Evolutionary conservation across 1,140 invertebrate species (phyloP), one percentile per base, ranked within the genome.

Genomic region (Anastatus disparis): DNA sequence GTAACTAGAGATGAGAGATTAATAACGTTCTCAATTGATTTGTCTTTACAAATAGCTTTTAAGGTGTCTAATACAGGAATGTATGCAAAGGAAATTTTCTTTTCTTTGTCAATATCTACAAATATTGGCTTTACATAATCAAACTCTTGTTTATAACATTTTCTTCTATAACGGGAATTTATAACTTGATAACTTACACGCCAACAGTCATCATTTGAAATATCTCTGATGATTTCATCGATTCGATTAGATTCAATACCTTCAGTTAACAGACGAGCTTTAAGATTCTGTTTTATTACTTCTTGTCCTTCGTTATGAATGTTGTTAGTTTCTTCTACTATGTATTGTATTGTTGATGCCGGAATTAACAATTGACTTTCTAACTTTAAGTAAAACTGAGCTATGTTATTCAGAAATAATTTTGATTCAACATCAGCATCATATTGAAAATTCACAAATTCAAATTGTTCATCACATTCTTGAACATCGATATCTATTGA

Each of bases 41-140:
- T 58, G 58, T 80, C 73, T 62, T n/a, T n/a, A n/a, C n/a, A n/a
- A n/a, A n/a, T n/a, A n/a, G n/a, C n/a, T n/a, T n/a, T n/a, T n/a
- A 75, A 52, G 3, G 73, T 72, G 63, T 70, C 35, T n/a, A 29
- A 12, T 26, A 75, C 61, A n/a, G 69, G 48, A 26, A 80, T 64
- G 38, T 79, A 79, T 50, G 73, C 69, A 75, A 75, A 83, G 71
- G 70, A 72, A 38, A n/a, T 71, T 46, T 70, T 69, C 40, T 73
- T 76, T 24, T 71, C 31, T 20, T 52, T n/a, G 31, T 61, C 17
- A 24, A 71, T 73, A 27, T 29, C 24, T 13, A 73, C 24, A 42
- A 4, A 46, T 50, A 62, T 10, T 29, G 56, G 59, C 26, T 75
- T 40, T 46, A 80, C 58, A 48, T 68, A 78, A 58, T 65, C 20